Evolutionary conservation across 2,888 invertebrate species (phyloP).

Genomic region (Orchestes rusci): DNA sequence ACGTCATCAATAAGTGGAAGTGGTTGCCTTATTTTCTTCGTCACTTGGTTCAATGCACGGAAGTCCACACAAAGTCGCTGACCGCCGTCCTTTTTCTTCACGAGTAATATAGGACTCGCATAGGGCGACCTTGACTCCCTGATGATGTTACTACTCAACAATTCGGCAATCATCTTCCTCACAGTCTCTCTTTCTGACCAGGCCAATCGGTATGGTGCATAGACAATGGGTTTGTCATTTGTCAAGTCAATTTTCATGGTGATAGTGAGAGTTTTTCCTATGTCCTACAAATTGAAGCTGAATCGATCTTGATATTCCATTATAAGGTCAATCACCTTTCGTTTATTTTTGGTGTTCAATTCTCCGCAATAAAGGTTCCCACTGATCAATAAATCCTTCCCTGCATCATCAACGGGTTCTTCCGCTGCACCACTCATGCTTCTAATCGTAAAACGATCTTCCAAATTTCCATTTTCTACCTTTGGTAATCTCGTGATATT

Average conservation of each 20-base stretch:
- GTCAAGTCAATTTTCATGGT: slow-evolving; percentile 1
- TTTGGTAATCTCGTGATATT: no score
- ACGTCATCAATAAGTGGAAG: slow-evolving; percentile 24
- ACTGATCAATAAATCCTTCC: no score
- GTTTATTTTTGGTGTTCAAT: no score
- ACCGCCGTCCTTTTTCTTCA: slow-evolving; percentile 22
- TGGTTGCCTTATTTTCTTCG: slow-evolving; percentile 15
- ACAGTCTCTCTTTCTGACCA: background rate
- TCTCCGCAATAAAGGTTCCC: background rate
- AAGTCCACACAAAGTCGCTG: slow-evolving; percentile 24
- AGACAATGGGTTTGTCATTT: slow-evolving; percentile 3
- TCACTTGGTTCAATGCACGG: slow-evolving; percentile 18
- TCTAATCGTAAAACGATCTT: no score
- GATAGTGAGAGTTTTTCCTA: slow-evolving; percentile 1
- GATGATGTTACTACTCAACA: slow-evolving; percentile 2
- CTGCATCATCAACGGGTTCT: no score
- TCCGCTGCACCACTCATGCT: no score
- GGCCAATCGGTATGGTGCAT: background rate
- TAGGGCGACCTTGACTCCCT: slow-evolving; percentile 17
- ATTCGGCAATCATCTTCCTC: background rate
- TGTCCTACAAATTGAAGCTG: background rate
- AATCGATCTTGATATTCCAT: slow-evolving; percentile 1
- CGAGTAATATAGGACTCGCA: slow-evolving; percentile 26
- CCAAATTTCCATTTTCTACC: no score
- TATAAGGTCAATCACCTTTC: background rate